These are phyloP conservation scores for Adineta ricciae DNA, from an alignment of 2,888 invertebrate species.

Conservation along the genomic window DNA sequence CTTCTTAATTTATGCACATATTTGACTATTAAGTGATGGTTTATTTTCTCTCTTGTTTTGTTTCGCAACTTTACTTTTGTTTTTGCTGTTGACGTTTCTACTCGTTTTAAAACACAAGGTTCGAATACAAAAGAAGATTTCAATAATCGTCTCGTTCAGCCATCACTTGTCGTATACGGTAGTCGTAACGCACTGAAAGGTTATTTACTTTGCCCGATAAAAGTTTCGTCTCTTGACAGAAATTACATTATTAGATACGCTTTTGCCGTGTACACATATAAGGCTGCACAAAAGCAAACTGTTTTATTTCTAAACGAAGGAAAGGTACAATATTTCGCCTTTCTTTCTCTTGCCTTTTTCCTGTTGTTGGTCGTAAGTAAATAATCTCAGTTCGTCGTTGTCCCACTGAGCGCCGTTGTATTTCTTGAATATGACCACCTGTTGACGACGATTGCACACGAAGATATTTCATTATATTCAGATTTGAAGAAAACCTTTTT, in stretches of 20 bases:
- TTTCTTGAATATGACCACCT: not conserved
- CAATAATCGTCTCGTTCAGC: too few relatives aligned
- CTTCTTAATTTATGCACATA: not conserved
- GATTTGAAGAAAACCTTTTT: too few relatives aligned
- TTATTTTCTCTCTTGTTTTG: not conserved
- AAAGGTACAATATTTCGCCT: not conserved
- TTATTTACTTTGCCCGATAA: too few relatives aligned
- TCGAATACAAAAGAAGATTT: too few relatives aligned
- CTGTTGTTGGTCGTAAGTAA: not conserved
- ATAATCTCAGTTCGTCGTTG: not conserved
- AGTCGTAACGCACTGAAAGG: too few relatives aligned
- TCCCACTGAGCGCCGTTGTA: not conserved
- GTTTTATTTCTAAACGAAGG: not conserved
- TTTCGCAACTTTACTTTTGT: not conserved
- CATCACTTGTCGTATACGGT: too few relatives aligned
- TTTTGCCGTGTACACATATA: too few relatives aligned
- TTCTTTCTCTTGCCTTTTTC: not conserved
- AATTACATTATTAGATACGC: too few relatives aligned
- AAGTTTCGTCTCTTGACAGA: too few relatives aligned
- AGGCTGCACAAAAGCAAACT: not conserved
- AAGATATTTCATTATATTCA: not conserved
- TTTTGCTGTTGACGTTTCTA: not conserved
- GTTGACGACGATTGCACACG: not conserved
- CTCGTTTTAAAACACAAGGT: not conserved
- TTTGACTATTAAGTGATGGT: not conserved